Percentiles rank a stretch among this genome's conserved stretches.
Evolutionary conservation across 2,797 vertebrate species (phyloP).

Genomic region (Spatula clypeata): DNA sequence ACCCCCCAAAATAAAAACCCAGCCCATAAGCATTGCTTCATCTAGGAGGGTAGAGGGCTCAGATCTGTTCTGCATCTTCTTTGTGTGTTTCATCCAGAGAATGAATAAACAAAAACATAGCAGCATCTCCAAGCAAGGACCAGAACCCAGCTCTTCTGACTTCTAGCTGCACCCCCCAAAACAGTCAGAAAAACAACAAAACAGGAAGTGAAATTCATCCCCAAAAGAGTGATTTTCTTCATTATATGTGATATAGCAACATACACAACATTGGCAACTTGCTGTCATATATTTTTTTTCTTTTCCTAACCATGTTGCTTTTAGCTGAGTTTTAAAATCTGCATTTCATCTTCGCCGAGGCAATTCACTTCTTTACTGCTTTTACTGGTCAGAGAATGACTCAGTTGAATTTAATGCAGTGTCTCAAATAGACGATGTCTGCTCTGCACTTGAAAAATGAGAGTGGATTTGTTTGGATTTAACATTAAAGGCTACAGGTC

Average conservation of each 20-base stretch:
- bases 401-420: not conserved
- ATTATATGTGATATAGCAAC: not conserved
- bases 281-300: not conserved
- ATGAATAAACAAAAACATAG: not conserved
- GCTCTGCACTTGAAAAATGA: not conserved
- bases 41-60: not conserved
- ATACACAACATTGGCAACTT: not conserved
- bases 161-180: not conserved
- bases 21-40: not conserved
- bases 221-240: not conserved
- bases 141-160: not conserved
- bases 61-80: not conserved
- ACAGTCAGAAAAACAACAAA: not conserved
- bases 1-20: not conserved
- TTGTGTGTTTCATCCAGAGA: not conserved
- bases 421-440: not conserved
- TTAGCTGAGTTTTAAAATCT: not conserved
- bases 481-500: not conserved
- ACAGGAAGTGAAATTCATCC: not conserved
- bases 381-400: not conserved
- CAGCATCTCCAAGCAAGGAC: not conserved
- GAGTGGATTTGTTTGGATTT: slow-evolving; percentile 26
- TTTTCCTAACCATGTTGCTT: not conserved
- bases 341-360: not conserved
- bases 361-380: not conserved